Evolutionary conservation across 2,888 invertebrate genomes (phyloP).

Genomic region (Julus scanicus): DNA sequence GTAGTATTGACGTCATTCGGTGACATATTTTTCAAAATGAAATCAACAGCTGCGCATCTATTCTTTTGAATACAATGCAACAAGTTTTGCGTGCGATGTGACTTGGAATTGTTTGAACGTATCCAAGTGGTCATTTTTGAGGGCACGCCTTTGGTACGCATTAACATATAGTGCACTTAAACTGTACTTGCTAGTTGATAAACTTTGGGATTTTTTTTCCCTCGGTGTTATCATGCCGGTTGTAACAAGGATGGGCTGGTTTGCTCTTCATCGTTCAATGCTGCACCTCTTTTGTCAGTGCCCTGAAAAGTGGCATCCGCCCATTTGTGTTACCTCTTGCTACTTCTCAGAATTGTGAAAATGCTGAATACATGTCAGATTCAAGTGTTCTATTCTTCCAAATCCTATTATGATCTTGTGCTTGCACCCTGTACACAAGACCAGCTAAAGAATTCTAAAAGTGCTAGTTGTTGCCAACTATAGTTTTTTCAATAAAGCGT

Average conservation of each 20-base stretch:
- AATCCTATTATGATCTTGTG: background rate
- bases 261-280: background rate
- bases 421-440: background rate
- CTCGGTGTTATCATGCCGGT: background rate
- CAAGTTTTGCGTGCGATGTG: background rate
- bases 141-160: conserved; percentile 40
- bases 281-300: background rate
- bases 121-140: conserved; percentile 4
- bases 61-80: conserved; percentile 1
- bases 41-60: background rate
- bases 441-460: no score
- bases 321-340: background rate
- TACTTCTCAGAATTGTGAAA: background rate
- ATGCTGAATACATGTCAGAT: background rate
- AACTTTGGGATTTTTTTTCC: background rate
- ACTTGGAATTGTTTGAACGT: background rate
- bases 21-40: background rate
- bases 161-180: conserved; percentile 16
- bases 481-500: no score
- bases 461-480: no score
- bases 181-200: background rate
- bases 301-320: background rate
- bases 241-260: background rate
- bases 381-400: background rate
- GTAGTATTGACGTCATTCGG: background rate